These are phyloP conservation scores for Clitarchus hookeri DNA, from an alignment of 2,888 invertebrate species.

Conservation along the genomic window DNA sequence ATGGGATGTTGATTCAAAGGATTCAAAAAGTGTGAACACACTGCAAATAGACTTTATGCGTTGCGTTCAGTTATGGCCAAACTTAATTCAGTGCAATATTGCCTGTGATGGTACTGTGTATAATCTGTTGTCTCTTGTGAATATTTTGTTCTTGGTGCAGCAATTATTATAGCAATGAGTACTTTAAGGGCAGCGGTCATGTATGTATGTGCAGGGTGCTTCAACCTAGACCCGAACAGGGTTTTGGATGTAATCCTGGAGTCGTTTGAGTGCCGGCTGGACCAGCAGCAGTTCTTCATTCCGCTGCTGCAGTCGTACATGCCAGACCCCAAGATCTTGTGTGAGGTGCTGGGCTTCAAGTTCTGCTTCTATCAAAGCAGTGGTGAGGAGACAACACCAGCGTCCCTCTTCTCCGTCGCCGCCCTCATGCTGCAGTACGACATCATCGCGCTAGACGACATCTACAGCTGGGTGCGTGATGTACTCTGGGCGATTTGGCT, in stretches of 20 bases:
- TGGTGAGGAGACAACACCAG: constrained; percentile 65
- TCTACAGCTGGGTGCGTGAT: constrained; percentile 84
- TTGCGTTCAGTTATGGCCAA: too few relatives aligned
- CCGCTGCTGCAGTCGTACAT: constrained; percentile 86
- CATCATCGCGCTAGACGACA: constrained; percentile 83
- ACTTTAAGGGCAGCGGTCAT: neutral
- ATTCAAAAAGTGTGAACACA: too few relatives aligned
- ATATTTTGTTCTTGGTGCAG: constrained; percentile 19
- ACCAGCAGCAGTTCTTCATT: constrained; percentile 77
- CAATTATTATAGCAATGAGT: neutral
- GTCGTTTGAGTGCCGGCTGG: constrained; percentile 88
- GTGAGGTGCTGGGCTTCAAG: constrained; percentile 95
- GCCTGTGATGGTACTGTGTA: constrained; percentile 37
- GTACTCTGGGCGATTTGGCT: too few relatives aligned
- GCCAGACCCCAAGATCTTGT: constrained; percentile 84
- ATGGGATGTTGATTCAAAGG: too few relatives aligned
- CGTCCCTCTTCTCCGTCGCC: constrained; percentile 85
- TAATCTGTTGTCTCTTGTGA: neutral
- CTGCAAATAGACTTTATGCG: too few relatives aligned
- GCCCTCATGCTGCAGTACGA: constrained; percentile 87
- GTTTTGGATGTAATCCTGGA: constrained; percentile 96
- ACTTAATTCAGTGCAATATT: constrained; percentile 25
- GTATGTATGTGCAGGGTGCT: constrained; percentile 75
- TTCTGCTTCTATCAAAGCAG: constrained; percentile 71
- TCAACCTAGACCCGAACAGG: constrained; percentile 97